Conservation (phyloP, 2,113 vertebrate species). For the Tringa solitaria region DNA sequence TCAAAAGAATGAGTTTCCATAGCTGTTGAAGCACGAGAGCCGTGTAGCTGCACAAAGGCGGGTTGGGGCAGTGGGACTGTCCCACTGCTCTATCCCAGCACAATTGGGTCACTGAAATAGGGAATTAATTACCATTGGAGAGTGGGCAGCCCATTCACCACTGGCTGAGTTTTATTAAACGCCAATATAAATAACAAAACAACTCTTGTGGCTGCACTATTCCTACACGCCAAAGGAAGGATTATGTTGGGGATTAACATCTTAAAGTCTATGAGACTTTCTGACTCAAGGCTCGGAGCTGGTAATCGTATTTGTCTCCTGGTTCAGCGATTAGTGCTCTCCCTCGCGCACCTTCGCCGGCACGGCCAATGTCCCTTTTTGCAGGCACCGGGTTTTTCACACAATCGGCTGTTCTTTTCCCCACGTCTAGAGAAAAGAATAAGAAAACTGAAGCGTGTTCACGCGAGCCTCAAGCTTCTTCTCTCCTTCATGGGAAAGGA, state of each 20-base stretch:
- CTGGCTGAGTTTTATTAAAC: slow-evolving; percentile 87
- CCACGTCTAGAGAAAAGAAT: slow-evolving; percentile 66
- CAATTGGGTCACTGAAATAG: slow-evolving; percentile 89
- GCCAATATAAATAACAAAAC: slow-evolving; percentile 90
- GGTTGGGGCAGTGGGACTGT: slow-evolving; percentile 77
- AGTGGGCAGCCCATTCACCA: slow-evolving; percentile 83
- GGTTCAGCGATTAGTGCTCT: slow-evolving; percentile 83
- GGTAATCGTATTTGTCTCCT: slow-evolving; percentile 86
- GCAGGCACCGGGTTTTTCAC: slow-evolving; percentile 70
- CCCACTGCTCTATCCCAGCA: slow-evolving; percentile 81
- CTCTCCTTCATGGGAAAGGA: slow-evolving; percentile 67
- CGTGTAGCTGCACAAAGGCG: slow-evolving; percentile 79
- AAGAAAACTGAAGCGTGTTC: slow-evolving; percentile 49
- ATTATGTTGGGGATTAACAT: slow-evolving; percentile 85
- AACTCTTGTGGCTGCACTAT: slow-evolving; percentile 85
- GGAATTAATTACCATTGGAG: slow-evolving; percentile 88
- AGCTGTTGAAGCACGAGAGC: slow-evolving; percentile 84
- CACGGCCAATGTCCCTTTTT: slow-evolving; percentile 79
- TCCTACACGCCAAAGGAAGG: slow-evolving; percentile 87
- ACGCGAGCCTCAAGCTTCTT: slow-evolving; percentile 58
- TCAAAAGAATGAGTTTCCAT: slow-evolving; percentile 85
- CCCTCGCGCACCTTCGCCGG: slow-evolving; percentile 76
- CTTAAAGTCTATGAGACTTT: slow-evolving; percentile 89
- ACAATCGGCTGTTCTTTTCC: slow-evolving; percentile 74
- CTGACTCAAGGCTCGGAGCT: slow-evolving; percentile 86